A percentile compares a stretch with the other conserved stretches of the same genome.
These are phyloP conservation scores for Xanthia togata DNA, from an alignment of 2,888 invertebrate species.

Conservation along the genomic window DNA sequence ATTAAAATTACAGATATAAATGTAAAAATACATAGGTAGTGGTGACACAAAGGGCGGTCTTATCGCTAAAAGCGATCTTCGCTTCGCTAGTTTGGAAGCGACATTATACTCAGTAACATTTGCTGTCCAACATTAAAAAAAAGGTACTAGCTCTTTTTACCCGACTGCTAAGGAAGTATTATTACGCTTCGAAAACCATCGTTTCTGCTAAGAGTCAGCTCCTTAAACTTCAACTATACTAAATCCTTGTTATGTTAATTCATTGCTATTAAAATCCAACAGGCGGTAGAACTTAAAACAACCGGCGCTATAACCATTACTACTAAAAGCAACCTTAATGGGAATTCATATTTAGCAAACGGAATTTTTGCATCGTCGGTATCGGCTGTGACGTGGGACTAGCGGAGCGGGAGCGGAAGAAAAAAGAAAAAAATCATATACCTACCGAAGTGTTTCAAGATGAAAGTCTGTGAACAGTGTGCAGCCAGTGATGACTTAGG, in stretches of 20 bases:
- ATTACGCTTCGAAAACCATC: background rate
- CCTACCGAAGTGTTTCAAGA: background rate
- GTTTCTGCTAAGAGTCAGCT: background rate
- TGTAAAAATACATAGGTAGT: too few relatives aligned
- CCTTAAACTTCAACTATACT: slow-evolving; percentile 25
- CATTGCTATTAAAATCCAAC: slow-evolving; percentile 54
- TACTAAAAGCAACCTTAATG: slow-evolving; percentile 73
- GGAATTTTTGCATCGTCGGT: slow-evolving; percentile 70
- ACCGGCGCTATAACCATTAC: slow-evolving; percentile 56
- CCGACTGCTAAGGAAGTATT: too few relatives aligned
- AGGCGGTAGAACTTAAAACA: slow-evolving; percentile 54
- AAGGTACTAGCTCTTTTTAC: background rate
- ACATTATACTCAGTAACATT: background rate
- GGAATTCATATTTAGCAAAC: slow-evolving; percentile 79
- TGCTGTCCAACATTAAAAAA: background rate
- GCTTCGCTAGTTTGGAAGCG: background rate
- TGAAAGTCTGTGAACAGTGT: background rate
- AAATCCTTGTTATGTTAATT: slow-evolving; percentile 58
- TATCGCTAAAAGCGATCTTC: background rate
- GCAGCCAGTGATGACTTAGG: too few relatives aligned
- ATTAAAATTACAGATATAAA: too few relatives aligned
- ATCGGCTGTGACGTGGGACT: background rate
- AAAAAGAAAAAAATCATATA: background rate
- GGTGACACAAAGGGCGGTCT: background rate
- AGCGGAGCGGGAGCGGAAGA: slow-evolving; percentile 32